phyloP scores from a whole-genome alignment of 2,797 vertebrate genomes.

The Lates japonicus region DNA sequence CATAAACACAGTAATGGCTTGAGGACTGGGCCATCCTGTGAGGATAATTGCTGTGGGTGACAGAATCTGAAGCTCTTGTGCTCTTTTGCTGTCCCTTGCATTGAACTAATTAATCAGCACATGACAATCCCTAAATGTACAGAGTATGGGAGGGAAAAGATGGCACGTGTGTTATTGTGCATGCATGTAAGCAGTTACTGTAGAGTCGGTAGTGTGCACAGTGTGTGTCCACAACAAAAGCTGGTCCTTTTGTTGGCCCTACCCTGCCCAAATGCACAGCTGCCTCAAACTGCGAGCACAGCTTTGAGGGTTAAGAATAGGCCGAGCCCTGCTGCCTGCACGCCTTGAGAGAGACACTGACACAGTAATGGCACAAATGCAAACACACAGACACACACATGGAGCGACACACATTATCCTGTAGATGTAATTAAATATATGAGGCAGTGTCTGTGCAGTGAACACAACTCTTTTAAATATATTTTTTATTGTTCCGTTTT shows the following conservation, averaged over 20 bases:
- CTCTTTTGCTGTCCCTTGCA: conserved; percentile 33
- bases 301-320: conserved; percentile 86
- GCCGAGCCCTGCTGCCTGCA: conserved; percentile 70
- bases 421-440: conserved; percentile 33
- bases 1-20: conserved; percentile 1
- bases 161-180: conserved; percentile 6
- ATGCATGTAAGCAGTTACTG: conserved; percentile 3
- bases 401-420: conserved; percentile 19
- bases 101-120: conserved; percentile 70
- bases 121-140: conserved; percentile 58
- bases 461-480: conserved; percentile 14
- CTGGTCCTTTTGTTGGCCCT: conserved; percentile 74
- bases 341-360: conserved; percentile 70
- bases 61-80: conserved; percentile 53
- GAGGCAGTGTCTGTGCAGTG: conserved; percentile 4
- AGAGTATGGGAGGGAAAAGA: conserved; percentile 31
- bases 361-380: conserved; percentile 51
- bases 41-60: conserved; percentile 19
- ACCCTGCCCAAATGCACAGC: conserved; percentile 71
- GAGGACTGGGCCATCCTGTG: conserved; percentile 33
- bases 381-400: conserved; percentile 35
- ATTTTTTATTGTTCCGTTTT: conserved; percentile 34
- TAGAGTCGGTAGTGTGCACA: conserved; percentile 18
- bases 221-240: conserved; percentile 54
- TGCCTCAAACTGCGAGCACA: conserved; percentile 75